phyloP scores from a whole-genome alignment of 2,888 invertebrate species.

The Scaptomyza tumidula region DNA sequence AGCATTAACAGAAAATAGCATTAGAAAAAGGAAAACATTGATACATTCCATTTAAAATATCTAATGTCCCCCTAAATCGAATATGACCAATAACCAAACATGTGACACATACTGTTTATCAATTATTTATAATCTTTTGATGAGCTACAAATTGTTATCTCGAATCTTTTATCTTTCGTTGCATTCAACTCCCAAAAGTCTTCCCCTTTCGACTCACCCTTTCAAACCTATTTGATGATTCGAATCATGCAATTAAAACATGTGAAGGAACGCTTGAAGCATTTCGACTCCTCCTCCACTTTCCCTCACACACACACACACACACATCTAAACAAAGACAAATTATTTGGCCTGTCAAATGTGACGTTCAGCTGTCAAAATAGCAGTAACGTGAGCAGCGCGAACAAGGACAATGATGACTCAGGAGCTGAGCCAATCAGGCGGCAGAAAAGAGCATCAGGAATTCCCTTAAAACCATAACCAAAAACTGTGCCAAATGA shows the following conservation, averaged over 20 bases:
- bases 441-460: slow-evolving; percentile 9
- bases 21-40: no score
- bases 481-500: slow-evolving; percentile 41
- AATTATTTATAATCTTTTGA: background rate
- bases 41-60: no score
- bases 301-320: background rate
- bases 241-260: slow-evolving; percentile 54
- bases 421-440: slow-evolving; percentile 38
- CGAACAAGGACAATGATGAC: slow-evolving; percentile 25
- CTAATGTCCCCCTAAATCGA: no score
- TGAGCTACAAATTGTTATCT: background rate
- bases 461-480: slow-evolving; percentile 17
- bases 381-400: slow-evolving; percentile 62
- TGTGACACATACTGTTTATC: no score
- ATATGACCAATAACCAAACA: no score
- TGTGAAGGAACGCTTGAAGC: slow-evolving; percentile 40
- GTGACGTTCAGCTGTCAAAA: slow-evolving; percentile 82
- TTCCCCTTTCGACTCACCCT: background rate
- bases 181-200: background rate
- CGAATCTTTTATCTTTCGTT: background rate
- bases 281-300: slow-evolving; percentile 7
- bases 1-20: no score
- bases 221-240: slow-evolving; percentile 6
- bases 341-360: slow-evolving; percentile 80
- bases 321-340: slow-evolving; percentile 64